phyloP scores from a whole-genome alignment of 2,888 invertebrate species.

The Chloroclystis v-ata region DNA sequence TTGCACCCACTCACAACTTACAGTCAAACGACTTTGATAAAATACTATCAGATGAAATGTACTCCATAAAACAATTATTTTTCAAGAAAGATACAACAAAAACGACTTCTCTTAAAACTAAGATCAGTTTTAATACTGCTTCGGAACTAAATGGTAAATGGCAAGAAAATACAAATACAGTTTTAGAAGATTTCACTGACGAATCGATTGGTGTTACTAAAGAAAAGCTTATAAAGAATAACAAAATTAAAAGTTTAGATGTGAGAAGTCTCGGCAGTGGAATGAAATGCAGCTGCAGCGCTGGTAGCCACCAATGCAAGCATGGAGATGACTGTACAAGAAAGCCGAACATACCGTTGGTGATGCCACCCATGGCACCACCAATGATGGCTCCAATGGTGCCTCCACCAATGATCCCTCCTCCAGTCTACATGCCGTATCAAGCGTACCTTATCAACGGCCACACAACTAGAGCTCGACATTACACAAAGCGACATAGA shows the following conservation, averaged over 20 bases:
- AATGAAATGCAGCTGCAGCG: conserved; percentile 22
- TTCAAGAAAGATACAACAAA: conserved; percentile 41
- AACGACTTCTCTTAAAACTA: conserved; percentile 34
- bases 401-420: conserved; percentile 7
- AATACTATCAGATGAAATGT: conserved; percentile 59
- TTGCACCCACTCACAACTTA: conserved; percentile 36
- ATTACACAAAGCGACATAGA: conserved; percentile 35
- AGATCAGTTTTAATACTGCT: conserved; percentile 36
- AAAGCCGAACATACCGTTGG: background rate
- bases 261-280: conserved; percentile 48
- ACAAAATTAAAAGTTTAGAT: conserved; percentile 44
- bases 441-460: conserved; percentile 38
- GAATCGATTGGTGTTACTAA: too few species aligned
- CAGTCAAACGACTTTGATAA: conserved; percentile 55
- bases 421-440: conserved; percentile 39
- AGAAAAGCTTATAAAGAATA: background rate
- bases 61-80: conserved; percentile 50
- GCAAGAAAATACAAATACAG: too few species aligned
- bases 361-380: background rate
- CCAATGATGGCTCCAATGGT: background rate
- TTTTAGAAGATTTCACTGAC: background rate
- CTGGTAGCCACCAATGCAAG: conserved; percentile 16
- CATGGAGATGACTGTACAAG: conserved; percentile 18
- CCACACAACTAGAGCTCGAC: conserved; percentile 28
- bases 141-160: too few species aligned